These are phyloP conservation scores for Cettia cetti DNA, from an alignment of 2,113 vertebrate species.

Conservation along the genomic window DNA sequence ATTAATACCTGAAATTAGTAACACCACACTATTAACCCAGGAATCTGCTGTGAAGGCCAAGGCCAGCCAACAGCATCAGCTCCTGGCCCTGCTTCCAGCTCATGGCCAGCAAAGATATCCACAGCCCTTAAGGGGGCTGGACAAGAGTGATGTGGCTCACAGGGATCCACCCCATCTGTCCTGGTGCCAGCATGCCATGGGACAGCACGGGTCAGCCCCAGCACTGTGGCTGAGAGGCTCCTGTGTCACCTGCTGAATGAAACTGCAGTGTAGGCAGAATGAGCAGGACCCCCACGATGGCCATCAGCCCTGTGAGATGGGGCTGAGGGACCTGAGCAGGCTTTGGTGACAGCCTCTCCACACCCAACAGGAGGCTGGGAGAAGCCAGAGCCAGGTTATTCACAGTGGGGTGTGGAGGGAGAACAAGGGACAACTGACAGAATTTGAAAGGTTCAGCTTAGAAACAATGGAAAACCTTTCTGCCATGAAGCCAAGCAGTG, in stretches of 20 bases:
- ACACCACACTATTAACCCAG: not conserved
- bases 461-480: not conserved
- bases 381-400: not conserved
- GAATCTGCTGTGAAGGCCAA: not conserved
- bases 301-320: not conserved
- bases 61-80: not conserved
- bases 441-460: not conserved
- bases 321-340: not conserved
- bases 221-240: too few relatives aligned
- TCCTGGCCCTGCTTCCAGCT: not conserved
- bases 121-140: fast-evolving
- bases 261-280: fast-evolving
- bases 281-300: fast-evolving
- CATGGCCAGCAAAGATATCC: not conserved
- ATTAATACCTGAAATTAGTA: not conserved
- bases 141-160: fast-evolving
- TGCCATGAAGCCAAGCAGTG: not conserved
- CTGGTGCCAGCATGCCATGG: not conserved
- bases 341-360: not conserved
- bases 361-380: not conserved
- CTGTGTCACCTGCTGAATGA: fast-evolving
- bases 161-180: not conserved
- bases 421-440: not conserved
- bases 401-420: not conserved
- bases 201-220: not conserved